Evolutionary conservation across 2,797 vertebrate genomes (phyloP).

Genomic region (Botia kubotai): DNA sequence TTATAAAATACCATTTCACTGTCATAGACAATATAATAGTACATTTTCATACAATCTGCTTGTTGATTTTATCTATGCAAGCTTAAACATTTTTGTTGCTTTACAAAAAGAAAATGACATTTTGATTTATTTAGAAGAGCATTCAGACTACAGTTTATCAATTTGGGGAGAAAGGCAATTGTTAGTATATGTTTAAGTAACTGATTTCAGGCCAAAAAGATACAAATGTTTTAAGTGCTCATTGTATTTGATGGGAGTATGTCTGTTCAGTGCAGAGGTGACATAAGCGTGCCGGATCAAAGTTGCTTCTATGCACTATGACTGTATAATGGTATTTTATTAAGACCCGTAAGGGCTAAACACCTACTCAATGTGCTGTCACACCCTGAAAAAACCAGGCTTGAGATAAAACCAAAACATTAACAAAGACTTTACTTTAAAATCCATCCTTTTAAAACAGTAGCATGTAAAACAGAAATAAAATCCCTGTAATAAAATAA

Average conservation of each 20-base stretch:
- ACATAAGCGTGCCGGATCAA: slow-evolving; percentile 20
- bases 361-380: not conserved
- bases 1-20: slow-evolving; percentile 83
- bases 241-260: slow-evolving; percentile 51
- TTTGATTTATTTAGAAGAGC: not conserved
- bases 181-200: slow-evolving; percentile 24
- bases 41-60: slow-evolving; percentile 68
- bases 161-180: not conserved
- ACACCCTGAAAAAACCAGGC: slow-evolving; percentile 27
- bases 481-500: not conserved
- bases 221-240: slow-evolving; percentile 50
- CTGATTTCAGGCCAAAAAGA: slow-evolving; percentile 17
- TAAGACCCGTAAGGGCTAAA: not conserved
- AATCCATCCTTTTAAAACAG: slow-evolving; percentile 66
- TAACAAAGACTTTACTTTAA: slow-evolving; percentile 39
- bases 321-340: slow-evolving; percentile 82
- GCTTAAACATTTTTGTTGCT: slow-evolving; percentile 72
- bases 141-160: slow-evolving; percentile 14
- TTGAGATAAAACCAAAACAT: not conserved
- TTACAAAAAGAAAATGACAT: slow-evolving; percentile 62
- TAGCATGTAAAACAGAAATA: slow-evolving; percentile 27
- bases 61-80: slow-evolving; percentile 71
- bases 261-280: slow-evolving; percentile 68
- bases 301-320: slow-evolving; percentile 66
- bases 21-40: slow-evolving; percentile 78